Evolutionary conservation across 2,113 vertebrate genomes (phyloP).

Genomic region (Myiozetetes cayanensis): DNA sequence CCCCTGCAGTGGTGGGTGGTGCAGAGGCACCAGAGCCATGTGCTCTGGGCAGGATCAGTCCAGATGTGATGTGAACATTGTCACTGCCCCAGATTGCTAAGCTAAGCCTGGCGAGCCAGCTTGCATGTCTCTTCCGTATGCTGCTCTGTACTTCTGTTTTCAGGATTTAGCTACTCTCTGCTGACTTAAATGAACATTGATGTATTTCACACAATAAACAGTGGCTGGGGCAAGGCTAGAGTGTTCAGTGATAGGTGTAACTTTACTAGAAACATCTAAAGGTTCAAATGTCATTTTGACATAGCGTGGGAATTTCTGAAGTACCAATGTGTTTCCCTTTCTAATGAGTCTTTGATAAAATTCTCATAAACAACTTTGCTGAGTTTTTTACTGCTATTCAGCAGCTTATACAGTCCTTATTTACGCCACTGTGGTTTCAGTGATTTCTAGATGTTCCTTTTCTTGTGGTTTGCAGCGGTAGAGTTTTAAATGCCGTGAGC

Average conservation of each 20-base stretch:
- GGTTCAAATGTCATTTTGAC: neutral
- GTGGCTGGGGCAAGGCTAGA: neutral
- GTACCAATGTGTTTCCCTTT: neutral
- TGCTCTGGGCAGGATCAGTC: neutral
- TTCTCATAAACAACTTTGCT: neutral
- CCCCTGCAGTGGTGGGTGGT: neutral
- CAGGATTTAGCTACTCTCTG: neutral
- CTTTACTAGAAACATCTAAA: neutral
- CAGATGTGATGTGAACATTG: conserved; percentile 14
- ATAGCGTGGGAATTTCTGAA: neutral
- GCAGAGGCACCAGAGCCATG: neutral
- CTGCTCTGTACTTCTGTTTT: neutral
- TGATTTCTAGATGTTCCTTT: conserved; percentile 1
- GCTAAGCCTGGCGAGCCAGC: neutral
- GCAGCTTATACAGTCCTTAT: neutral
- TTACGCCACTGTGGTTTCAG: neutral
- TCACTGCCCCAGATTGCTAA: conserved; percentile 8
- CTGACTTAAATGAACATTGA: neutral
- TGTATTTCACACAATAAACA: neutral
- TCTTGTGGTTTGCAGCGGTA: neutral
- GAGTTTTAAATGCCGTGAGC: neutral
- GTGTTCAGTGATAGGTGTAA: neutral
- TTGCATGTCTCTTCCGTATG: neutral
- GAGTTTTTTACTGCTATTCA: neutral
- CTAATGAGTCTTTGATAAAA: neutral